Conservation (phyloP, 2,888 invertebrate genomes). For the Coleophora flavipennella region DNA sequence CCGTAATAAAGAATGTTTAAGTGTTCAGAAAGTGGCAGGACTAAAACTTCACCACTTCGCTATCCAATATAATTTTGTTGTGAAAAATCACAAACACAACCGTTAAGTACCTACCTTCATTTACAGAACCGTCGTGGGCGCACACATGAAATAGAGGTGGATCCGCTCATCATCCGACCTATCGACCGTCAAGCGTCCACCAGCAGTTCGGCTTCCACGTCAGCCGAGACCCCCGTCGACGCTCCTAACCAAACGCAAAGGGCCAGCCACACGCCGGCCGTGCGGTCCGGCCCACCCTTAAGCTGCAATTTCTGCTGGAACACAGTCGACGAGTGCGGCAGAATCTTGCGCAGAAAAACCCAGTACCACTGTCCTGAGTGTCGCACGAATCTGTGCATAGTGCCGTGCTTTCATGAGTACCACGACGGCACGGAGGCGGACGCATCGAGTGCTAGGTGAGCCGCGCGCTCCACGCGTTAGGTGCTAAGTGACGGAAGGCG, state of each 20-base stretch:
- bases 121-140: slow-evolving; percentile 27
- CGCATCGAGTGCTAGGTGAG: slow-evolving; percentile 33
- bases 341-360: slow-evolving; percentile 85
- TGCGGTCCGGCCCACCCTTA: slow-evolving; percentile 83
- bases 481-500: background rate
- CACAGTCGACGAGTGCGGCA: slow-evolving; percentile 86
- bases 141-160: slow-evolving; percentile 27
- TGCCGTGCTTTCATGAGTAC: slow-evolving; percentile 90
- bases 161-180: slow-evolving; percentile 38
- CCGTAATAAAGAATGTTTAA: too few relatives aligned
- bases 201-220: slow-evolving; percentile 18
- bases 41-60: too few relatives aligned
- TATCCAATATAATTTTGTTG: too few relatives aligned
- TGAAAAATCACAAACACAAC: too few relatives aligned
- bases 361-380: slow-evolving; percentile 94
- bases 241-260: slow-evolving; percentile 44
- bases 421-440: slow-evolving; percentile 74
- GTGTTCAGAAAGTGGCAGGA: too few relatives aligned
- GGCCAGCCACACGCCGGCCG: slow-evolving; percentile 87
- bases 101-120: too few relatives aligned
- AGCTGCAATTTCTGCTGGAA: slow-evolving; percentile 95
- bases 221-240: slow-evolving; percentile 15
- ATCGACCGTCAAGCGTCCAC: slow-evolving; percentile 30
- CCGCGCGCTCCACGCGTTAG: slow-evolving; percentile 1
- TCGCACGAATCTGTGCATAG: slow-evolving; percentile 90